Base-by-base conservation (phyloP, 1,140 invertebrate species). In the Drosophila tani region DNA sequence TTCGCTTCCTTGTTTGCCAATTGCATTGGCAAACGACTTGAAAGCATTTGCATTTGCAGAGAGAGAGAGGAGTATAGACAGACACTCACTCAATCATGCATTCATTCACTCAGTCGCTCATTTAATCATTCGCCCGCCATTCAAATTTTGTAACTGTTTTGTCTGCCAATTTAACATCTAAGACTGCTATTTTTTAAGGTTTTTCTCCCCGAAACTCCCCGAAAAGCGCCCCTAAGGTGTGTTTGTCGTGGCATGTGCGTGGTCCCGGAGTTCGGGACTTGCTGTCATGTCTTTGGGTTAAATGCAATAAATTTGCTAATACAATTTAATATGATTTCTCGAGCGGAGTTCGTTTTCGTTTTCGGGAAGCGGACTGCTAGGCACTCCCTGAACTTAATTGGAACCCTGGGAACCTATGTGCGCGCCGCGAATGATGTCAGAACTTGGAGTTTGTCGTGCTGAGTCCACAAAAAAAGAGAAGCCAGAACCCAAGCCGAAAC, bases 81-180 rank as follows among this genome's bases (percentile, higher is more conserved):
- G 19, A 27, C 63, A 79, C 57, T 76, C 43, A 76, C 45, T 73
- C 77, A 64, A 43, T 56, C 65, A 58, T 46, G 50, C 51, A 85
- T 49, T 75, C 69, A 87, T 67, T 82, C 75, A 79, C 49, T 78
- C 67, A 75, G 73, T 63, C 50, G 41, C 43, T 62, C 50, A 75
- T 75, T 69, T 41, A 68, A 69, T 69, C 67, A 68, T 53, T 64
- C 50, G 35, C 45, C 32, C 27, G 38, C 49, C 81, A 82, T 82
- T 82, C 81, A 84, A 83, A 84, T 76, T 80, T 83, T 73, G 66
- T 81, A 85, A 81, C 82, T 62, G 71, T 81, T 67, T 68, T 81
- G 82, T 79, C 77, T 81, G 73, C 78, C 81, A 85, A 84, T 85
- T 85, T 84, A 82, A 84, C 81, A 84, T 84, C 81, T 84, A 73